Conservation (phyloP, 1,140 invertebrate genomes). For the Homalodisca vitripennis region DNA sequence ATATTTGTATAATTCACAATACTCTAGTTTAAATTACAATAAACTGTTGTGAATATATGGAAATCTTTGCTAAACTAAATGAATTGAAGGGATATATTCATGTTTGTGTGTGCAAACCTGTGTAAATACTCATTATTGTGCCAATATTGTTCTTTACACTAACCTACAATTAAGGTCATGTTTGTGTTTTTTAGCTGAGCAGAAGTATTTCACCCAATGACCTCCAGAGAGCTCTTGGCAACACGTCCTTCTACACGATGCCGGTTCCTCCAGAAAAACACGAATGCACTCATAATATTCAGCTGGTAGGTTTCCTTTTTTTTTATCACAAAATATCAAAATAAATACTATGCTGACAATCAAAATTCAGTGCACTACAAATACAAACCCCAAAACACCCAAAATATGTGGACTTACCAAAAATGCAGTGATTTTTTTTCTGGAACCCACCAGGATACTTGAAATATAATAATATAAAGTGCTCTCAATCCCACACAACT, state of each 20-base stretch:
- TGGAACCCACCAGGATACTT: no score
- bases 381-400: no score
- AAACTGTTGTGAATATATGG: not conserved
- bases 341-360: no score
- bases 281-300: conserved; percentile 3
- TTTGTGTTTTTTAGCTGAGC: conserved; percentile 40
- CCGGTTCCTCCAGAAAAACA: not conserved
- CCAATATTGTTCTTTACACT: not conserved
- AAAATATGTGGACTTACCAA: no score
- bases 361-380: no score
- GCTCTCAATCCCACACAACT: no score
- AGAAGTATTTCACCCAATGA: not conserved
- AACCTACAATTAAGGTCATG: not conserved
- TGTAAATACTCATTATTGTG: not conserved
- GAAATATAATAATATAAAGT: no score
- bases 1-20: not conserved
- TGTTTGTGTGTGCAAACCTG: not conserved
- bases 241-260: conserved; percentile 1
- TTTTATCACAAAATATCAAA: no score
- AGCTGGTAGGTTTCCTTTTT: conserved; percentile 13
- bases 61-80: not conserved
- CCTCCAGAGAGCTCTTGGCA: conserved; percentile 4
- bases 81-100: not conserved
- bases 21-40: not conserved
- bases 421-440: no score